Percentiles rank a stretch among this genome's conserved stretches.
Evolutionary conservation across 2,113 vertebrate genomes (phyloP).

Genomic region (Scomber scombrus): DNA sequence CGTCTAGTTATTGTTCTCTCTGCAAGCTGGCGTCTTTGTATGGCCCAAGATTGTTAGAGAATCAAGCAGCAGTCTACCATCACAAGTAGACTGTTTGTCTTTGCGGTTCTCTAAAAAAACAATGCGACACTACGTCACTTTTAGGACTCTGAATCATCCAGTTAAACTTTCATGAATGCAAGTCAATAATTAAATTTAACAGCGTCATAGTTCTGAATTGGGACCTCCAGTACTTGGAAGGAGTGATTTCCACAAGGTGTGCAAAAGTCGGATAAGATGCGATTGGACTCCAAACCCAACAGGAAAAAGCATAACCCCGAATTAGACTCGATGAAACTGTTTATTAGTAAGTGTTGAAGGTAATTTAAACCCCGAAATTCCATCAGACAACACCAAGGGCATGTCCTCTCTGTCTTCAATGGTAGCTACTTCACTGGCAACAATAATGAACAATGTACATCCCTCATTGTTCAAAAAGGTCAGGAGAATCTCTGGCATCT

Average conservation of each 20-base stretch:
- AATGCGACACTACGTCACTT: neutral
- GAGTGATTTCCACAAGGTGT: neutral
- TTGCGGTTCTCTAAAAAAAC: neutral
- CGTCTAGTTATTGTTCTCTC: too few species aligned
- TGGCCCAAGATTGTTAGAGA: too few species aligned
- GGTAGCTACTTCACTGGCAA: slow-evolving; percentile 11
- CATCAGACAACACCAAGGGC: neutral
- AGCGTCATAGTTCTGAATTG: too few species aligned
- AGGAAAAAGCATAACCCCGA: neutral
- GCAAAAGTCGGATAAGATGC: neutral
- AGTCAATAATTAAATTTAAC: too few species aligned
- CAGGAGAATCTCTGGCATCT: neutral
- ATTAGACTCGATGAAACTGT: neutral
- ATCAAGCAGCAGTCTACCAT: too few species aligned
- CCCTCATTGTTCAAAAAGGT: neutral
- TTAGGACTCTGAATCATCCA: too few species aligned
- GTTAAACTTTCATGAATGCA: too few species aligned
- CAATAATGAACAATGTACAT: slow-evolving; percentile 23
- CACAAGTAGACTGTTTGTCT: too few species aligned
- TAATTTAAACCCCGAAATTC: neutral
- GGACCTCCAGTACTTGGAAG: too few species aligned
- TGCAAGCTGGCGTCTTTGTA: too few species aligned
- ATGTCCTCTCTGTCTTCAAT: neutral
- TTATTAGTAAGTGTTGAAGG: slow-evolving; percentile 4
- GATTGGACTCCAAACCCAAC: neutral